Percentiles rank a stretch among this genome's conserved stretches.
Conservation (phyloP, 2,797 vertebrate genomes). For the Cottoperca gobio region DNA sequence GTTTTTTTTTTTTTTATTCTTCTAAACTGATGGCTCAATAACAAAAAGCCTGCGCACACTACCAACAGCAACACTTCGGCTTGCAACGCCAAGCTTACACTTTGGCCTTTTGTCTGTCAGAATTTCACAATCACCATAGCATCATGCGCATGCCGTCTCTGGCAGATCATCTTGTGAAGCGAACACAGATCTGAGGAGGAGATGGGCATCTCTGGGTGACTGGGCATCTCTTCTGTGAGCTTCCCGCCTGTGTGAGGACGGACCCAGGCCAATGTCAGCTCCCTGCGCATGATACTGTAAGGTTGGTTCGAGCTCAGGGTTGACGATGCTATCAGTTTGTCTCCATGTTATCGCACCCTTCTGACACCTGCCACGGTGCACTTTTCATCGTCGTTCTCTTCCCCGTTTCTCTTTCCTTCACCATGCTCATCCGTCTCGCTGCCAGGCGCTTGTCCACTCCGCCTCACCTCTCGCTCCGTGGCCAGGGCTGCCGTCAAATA, state of each 20-base stretch:
- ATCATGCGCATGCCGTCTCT: conserved; percentile 51
- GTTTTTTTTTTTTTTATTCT: conserved; percentile 67
- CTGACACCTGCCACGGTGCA: conserved; percentile 82
- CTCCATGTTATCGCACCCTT: conserved; percentile 80
- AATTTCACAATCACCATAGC: conserved; percentile 67
- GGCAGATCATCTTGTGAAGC: conserved; percentile 62
- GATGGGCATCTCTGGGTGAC: conserved; percentile 73
- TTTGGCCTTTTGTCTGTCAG: conserved; percentile 66
- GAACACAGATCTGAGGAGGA: conserved; percentile 63
- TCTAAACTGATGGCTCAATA: conserved; percentile 64
- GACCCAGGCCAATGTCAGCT: conserved; percentile 57
- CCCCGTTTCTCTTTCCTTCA: conserved; percentile 50
- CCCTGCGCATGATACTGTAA: conserved; percentile 57
- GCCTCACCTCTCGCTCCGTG: conserved; percentile 86
- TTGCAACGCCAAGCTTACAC: conserved; percentile 58
- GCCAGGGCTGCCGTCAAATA: conserved; percentile 86
- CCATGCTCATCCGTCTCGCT: conserved; percentile 81
- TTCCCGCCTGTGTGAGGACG: conserved; percentile 43
- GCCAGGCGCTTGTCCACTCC: conserved; percentile 85
- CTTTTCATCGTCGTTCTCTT: conserved; percentile 63
- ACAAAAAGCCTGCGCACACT: conserved; percentile 47
- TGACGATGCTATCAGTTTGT: conserved; percentile 79
- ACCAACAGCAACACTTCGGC: conserved; percentile 52
- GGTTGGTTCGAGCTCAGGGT: conserved; percentile 63
- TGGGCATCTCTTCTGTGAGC: conserved; percentile 62